Evolutionary conservation across 92 coral and sea anemone species (phyloP), one percentile per base, ranked within the genome.

Genomic region (Porites rus): DNA sequence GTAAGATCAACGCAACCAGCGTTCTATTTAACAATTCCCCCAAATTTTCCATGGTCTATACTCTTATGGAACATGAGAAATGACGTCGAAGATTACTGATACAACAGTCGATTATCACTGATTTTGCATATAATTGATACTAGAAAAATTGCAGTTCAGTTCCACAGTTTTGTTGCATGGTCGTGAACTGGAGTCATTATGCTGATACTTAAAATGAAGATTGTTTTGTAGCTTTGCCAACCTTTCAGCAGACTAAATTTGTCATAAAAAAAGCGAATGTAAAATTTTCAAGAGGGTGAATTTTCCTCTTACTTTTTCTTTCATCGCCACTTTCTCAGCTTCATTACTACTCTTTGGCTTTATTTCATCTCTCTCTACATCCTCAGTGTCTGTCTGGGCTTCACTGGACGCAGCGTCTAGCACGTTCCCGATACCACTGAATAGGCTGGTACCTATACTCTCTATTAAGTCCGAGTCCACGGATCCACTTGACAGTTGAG

Each of bases 371-470:
- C 65, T 78, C 8, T 61, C 78, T 24, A 54, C 43, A 20, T 75
- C 66, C 2, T 53, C 84, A 20, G 19, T 46, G 24, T 90, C 83
- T 50, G 81, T 74, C 82, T 84, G 87, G 54, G 98, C 98, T 1
- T 82, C 94, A 88, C 87, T 58, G 5, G 96, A 92, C 13, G 96
- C 89, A 59, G 94, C 96, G 53, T 76, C 63, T 75, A 94, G 70
- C 18, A 94, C 87, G 86, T 94, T 94, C 10, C 96, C 95, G 59
- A 94, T 92, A 19, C 98, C 98, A 77, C 84, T 88, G n/a, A 94
- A 93, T 10, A 94, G 94, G 62, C 98, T 88, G 60, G 90, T 86
- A 2, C 98, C 96, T 10, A 94, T 84, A 28, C 86, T 92, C 78
- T 92, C 90, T 38, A 93, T 61, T 24, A 94, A 80, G 25, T 59